These are phyloP conservation scores for Microctenopoma lineatum DNA, from an alignment of 2,797 vertebrate species.

Conservation along the genomic window DNA sequence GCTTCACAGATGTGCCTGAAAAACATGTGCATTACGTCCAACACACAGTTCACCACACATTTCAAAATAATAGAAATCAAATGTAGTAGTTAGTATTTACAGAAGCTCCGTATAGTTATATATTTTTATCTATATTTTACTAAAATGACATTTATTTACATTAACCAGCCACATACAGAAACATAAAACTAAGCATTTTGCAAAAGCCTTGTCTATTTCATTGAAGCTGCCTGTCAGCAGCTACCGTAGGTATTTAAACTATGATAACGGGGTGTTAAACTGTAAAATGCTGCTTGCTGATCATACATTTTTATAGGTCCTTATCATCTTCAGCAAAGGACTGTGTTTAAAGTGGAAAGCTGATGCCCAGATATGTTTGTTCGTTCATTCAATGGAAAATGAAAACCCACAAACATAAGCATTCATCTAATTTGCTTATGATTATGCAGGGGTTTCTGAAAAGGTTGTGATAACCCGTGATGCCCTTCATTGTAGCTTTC, in stretches of 20 bases:
- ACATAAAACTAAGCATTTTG: background rate
- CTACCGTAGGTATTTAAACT: conserved; percentile 28
- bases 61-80: background rate
- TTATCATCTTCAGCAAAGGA: conserved; percentile 37
- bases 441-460: conserved; percentile 28
- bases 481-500: conserved; percentile 37
- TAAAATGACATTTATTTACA: background rate
- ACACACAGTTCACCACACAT: background rate
- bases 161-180: background rate
- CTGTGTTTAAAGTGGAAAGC: conserved; percentile 15
- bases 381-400: conserved; percentile 46
- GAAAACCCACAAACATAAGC: conserved; percentile 22
- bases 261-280: conserved; percentile 24
- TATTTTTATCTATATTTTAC: background rate
- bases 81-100: too few relatives aligned
- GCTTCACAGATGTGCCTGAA: too few relatives aligned
- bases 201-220: background rate
- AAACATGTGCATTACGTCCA: background rate
- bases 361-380: conserved; percentile 38
- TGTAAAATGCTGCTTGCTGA: conserved; percentile 27
- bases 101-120: too few relatives aligned
- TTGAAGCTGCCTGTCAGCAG: background rate
- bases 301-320: conserved; percentile 36
- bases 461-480: conserved; percentile 47
- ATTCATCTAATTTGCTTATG: conserved; percentile 27